Base-by-base conservation (phyloP, 2,888 invertebrate genomes). In the Argyresthia goedartella region DNA sequence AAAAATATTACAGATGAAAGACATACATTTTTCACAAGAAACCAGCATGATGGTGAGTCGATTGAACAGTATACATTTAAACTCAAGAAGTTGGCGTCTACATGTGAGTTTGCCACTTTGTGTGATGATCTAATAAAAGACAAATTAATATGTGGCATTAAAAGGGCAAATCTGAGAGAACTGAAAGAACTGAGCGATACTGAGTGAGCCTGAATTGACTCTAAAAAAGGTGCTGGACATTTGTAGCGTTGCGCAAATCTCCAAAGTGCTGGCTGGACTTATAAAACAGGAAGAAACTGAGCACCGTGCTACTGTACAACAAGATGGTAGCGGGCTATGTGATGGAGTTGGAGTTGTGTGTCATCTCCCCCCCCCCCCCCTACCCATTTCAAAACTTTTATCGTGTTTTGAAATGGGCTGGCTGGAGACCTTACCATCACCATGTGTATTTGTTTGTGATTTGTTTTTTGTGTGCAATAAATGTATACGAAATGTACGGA, bases 131-230 rank as follows among this genome's bases (percentile, higher is more conserved):
- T 61, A n/a, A 50, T 60, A 1, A 46, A 54, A 33, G 59, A 59
- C 45, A 49, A 57, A 11, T 50, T 63, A 36, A 59, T 62, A 35
- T 62, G 61, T 53, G 60, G 61, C 0, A 43, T 63, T 6, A 48
- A 14, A 34, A 56, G 59, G 9, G 51, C 11, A 2, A 42, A 36
- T 0, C 14, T 63, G 11, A 46, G 57, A 15, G 61, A 59, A n/a
- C n/a, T n/a, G n/a, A n/a, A n/a, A n/a, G n/a, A n/a, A n/a, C n/a
- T n/a, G n/a, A 51, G 15, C 60, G 34, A 33, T 60, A 25, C 41
- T 59, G 14, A 16, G 59, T 3, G 39, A 39, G 8, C 39, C 39
- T 39, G 39, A 39, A 9, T n/a, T 39, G n/a, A 39, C 39, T n/a
- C n/a, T 39, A 8, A 39, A 39, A 8, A 39, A 39, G 39, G 9